These are phyloP conservation scores for Cranoglanis bouderius DNA, from an alignment of 2,113 vertebrate species.

Conservation along the genomic window DNA sequence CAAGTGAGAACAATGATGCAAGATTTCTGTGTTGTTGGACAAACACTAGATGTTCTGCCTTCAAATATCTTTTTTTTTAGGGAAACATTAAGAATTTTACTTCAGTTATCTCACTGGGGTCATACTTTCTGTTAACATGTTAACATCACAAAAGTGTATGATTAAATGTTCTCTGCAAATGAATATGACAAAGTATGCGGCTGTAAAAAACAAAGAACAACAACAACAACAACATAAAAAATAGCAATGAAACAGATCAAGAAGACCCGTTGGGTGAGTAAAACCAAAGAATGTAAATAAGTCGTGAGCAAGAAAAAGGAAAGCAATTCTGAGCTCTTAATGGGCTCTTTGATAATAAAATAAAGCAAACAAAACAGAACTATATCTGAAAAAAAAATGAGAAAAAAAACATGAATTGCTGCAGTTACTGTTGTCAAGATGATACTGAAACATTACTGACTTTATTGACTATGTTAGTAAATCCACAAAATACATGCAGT, in stretches of 20 bases:
- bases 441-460: background rate
- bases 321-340: background rate
- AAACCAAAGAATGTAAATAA: background rate
- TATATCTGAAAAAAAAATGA: background rate
- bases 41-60: background rate
- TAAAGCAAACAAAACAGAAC: background rate
- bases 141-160: background rate
- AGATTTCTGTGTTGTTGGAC: background rate
- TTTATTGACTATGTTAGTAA: background rate
- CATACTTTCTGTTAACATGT: slow-evolving; percentile 20
- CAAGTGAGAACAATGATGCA: background rate
- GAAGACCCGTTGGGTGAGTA: background rate
- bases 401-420: background rate
- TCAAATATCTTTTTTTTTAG: slow-evolving; percentile 16
- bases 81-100: slow-evolving; percentile 15
- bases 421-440: background rate
- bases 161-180: background rate
- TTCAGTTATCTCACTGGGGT: background rate
- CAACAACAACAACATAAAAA: background rate
- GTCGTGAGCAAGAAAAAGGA: background rate
- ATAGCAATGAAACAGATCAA: background rate
- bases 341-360: background rate
- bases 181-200: background rate
- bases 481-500: slow-evolving; percentile 6
- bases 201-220: background rate